Percentiles rank a stretch among this genome's conserved stretches.
Conservation (phyloP, 2,888 invertebrate genomes). For the Nomada hirtipes region DNA sequence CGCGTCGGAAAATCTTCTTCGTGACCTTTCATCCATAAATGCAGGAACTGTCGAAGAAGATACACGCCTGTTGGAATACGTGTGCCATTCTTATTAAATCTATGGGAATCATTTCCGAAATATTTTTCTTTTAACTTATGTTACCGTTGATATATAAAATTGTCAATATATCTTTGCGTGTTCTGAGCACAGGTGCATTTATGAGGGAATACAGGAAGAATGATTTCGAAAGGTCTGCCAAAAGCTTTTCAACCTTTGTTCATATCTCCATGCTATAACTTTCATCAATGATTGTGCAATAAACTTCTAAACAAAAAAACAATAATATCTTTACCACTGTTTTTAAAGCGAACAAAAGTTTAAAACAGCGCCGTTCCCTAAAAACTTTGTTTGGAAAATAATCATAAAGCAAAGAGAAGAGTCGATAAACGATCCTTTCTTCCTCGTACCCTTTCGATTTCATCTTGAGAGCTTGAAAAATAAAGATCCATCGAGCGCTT, state of each 20-base stretch:
- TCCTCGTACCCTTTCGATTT: constrained; percentile 44
- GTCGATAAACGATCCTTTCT: constrained; percentile 33
- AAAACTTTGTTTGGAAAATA: not conserved
- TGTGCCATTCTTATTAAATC: constrained; percentile 25
- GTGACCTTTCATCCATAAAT: not conserved
- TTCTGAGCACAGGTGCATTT: constrained; percentile 11
- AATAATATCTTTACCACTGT: not conserved
- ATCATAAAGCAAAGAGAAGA: not conserved
- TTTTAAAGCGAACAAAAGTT: not conserved
- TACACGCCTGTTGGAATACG: constrained; percentile 13
- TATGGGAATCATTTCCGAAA: constrained; percentile 2
- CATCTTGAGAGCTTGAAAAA: constrained; percentile 19
- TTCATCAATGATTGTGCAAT: constrained; percentile 28
- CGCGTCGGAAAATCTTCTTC: constrained; percentile 3
- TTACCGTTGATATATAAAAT: not conserved
- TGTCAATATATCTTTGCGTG: constrained; percentile 26
- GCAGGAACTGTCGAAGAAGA: constrained; percentile 39
- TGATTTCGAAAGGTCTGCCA: constrained; percentile 12
- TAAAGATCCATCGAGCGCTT: constrained; percentile 15
- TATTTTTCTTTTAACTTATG: not conserved
- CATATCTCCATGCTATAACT: constrained; percentile 13
- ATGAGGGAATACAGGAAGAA: constrained; percentile 44
- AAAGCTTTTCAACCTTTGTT: constrained; percentile 11
- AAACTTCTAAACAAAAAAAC: not conserved
- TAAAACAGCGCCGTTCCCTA: not conserved